Evolutionary conservation across 2,113 vertebrate genomes (phyloP).

Genomic region (Oreochromis niloticus): DNA sequence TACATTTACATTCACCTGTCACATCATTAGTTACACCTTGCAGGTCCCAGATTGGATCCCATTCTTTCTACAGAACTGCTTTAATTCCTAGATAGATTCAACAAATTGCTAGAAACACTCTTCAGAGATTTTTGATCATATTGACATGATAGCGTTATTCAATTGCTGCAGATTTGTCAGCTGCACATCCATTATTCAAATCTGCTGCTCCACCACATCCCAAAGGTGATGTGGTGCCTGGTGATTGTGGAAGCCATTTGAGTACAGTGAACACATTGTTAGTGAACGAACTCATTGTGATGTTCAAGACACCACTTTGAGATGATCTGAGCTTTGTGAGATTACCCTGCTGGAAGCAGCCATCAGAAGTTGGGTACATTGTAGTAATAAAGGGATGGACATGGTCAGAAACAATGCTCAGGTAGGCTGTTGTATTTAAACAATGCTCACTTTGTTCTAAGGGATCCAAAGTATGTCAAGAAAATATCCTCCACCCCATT

Average conservation of each 20-base stretch:
- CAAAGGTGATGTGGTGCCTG: neutral
- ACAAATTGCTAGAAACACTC: neutral
- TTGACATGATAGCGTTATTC: neutral
- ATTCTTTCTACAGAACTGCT: neutral
- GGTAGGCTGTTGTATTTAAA: neutral
- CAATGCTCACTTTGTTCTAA: neutral
- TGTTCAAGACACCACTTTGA: neutral
- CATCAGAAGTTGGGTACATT: neutral
- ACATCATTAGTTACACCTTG: neutral
- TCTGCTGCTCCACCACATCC: neutral
- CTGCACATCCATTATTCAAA: neutral
- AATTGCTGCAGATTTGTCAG: neutral
- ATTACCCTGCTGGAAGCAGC: neutral
- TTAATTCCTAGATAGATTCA: neutral
- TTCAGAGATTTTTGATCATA: neutral
- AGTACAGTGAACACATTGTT: neutral
- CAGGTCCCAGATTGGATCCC: neutral
- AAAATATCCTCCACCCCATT: neutral
- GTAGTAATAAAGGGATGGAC: neutral
- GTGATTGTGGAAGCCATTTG: neutral
- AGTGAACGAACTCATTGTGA: neutral
- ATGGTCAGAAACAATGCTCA: neutral
- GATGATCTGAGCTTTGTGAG: neutral
- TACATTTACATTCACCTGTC: neutral
- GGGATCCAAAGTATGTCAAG: neutral